Evolutionary conservation across 2,113 vertebrate genomes (phyloP), one percentile per base, ranked within the genome.

Genomic region (Syngnathoides biaculeatus): DNA sequence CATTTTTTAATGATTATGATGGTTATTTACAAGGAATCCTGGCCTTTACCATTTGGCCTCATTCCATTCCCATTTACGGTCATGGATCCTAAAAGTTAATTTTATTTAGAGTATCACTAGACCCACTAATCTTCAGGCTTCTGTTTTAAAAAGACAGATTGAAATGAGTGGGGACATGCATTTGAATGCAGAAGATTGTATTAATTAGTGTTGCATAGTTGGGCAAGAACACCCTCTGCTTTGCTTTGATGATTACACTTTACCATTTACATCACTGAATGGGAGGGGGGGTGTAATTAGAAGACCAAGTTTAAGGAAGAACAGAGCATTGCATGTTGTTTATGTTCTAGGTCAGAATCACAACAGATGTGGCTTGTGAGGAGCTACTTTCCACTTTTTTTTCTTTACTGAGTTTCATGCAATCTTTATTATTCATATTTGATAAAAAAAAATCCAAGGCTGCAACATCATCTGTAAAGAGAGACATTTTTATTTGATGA

Each of bases 221-320:
- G 73, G 78, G 81, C 69, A 73, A 76, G 74, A 81, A 81, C 75
- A 69, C 78, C 72, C 72, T 82, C 69, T 83, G 61, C 82, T 88
- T 85, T 80, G 79, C 89, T 88, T 90, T 90, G 88, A 88, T 88
- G 86, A 86, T 88, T 86, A 77, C 72, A 77, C 77, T 84, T 85
- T 80, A 79, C 77, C 68, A 88, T 90, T 87, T 84, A 81, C 81
- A 84, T 85, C 76, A 83, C 47, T 84, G 77, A 84, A 79, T 83
- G 81, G 84, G 81, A 77, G 75, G 81, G 78, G 75, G 79, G 79
- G 84, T 75, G 78, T 82, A 88, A 89, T 90, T 86, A 87, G 75
- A 80, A 43, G 73, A 69, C 67, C 74, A 70, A 79, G 75, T 73
- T 72, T 20, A 38, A n/a, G 47, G 64, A 65, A 9, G 64, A 38